Evolutionary conservation across 2,797 vertebrate species (phyloP), one percentile per base, ranked within the genome.

Genomic region (Anabacerthia variegaticeps): DNA sequence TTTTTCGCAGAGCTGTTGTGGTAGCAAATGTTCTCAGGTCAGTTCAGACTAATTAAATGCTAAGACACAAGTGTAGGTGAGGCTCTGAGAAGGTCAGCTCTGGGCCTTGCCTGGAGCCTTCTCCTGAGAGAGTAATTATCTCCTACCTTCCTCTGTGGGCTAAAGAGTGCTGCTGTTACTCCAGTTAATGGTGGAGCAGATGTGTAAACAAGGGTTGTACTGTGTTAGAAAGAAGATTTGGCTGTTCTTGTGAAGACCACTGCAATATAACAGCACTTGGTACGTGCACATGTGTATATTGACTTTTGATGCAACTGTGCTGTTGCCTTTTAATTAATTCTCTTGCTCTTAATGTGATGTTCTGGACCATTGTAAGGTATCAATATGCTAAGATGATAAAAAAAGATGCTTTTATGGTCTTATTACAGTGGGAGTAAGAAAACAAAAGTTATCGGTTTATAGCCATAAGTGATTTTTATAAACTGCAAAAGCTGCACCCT

Each of bases 11-110:
- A 74, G 56, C 32, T 77, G 78, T 69, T 83, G 61, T 32, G 27
- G 21, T 73, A 32, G 7, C 36, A 86, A 66, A 77, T 56, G 62
- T 86, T 93, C 94, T 69, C 81, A 59, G 68, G 72, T 79, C 78
- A 58, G 51, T 51, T 89, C 55, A 74, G 75, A 20, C 36, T 76
- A 69, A 56, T 48, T 67, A 63, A 88, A n/a, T 32, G 11, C 30
- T 27, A 4, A 72, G 72, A 59, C 19, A 34, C 68, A 49, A 54
- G 44, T 74, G 78, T 62, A n/a, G 3, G 1, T 27, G 86, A 67
- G 41, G 17, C 37, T 58, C 55, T 68, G 79, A 28, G 86, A 44
- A 80, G 79, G 79, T 69, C 73, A 81, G 36, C 69, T 89, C 85
- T 59, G 48, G 66, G 69, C 17, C 34, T 91, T 75, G 82, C 82